Evolutionary conservation across 2,797 vertebrate species (phyloP).

Genomic region (Florisuga fusca): DNA sequence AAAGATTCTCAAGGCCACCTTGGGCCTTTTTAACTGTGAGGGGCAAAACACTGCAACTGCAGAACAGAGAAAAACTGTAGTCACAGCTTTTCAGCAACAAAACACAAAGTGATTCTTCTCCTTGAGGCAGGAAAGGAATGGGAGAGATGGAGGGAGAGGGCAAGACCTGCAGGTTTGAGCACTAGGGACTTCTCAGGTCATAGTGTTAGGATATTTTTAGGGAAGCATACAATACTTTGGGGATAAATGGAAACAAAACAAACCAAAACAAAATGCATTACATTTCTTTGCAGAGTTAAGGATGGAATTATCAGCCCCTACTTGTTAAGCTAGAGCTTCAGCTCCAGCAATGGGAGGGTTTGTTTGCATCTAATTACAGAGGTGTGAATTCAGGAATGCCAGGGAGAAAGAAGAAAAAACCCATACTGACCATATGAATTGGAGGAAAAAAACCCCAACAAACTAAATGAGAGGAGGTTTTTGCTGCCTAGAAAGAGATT

Average conservation of each 20-base stretch:
- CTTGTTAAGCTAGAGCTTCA: background rate
- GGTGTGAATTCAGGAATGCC: background rate
- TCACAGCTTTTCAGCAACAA: background rate
- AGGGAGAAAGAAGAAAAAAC: background rate
- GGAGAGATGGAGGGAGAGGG: background rate
- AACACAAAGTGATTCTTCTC: background rate
- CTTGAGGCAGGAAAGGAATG: background rate
- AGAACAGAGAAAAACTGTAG: background rate
- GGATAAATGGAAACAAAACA: background rate
- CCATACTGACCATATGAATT: background rate
- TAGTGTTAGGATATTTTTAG: background rate
- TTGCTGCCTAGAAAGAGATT: background rate
- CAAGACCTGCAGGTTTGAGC: background rate
- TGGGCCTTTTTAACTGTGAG: background rate
- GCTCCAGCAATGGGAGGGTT: background rate
- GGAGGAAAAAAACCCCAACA: background rate
- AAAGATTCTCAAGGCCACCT: background rate
- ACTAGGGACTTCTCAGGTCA: background rate
- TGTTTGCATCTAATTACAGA: background rate
- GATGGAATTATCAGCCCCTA: background rate
- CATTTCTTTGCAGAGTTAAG: background rate
- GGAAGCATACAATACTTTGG: fast-evolving
- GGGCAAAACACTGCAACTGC: background rate
- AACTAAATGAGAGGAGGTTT: background rate
- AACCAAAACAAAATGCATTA: too few relatives aligned